Evolutionary conservation across 2,113 vertebrate species (phyloP), one percentile per base, ranked within the genome.

Genomic region (Cottus gobio): DNA sequence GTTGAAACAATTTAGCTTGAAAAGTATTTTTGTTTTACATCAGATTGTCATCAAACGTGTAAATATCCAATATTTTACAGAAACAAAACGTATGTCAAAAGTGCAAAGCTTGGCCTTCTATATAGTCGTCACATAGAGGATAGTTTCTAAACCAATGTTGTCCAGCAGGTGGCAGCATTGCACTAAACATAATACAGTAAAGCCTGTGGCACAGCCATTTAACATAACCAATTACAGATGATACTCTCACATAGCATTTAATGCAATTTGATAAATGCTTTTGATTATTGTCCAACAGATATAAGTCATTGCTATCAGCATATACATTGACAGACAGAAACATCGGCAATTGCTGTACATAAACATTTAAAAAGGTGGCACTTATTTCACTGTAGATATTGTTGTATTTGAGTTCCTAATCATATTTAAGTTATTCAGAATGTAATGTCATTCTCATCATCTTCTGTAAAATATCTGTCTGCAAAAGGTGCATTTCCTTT

Each of bases 131-230:
- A n/a, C 37, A 22, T 6, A 10, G 34, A n/a, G 12, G 3, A 10
- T n/a, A 26, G 36, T 22, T 4, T 34, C n/a, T 8, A 5, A 64
- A 26, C 16, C 11, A 62, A 8, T 52, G 3, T 44, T 50, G 26
- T 42, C 62, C 86, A 86, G 42, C n/a, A 90, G 85, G 78, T 66
- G 83, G 83, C 36, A 16, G 1, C 56, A 64, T 37, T 75, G 50
- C 30, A 68, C 50, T 50, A 46, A 69, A 62, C 4, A 1, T 37
- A 24, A 26, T 7, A 6, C 48, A 58, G 7, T 15, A 5, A 2
- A 50, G 7, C 26, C 13, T 39, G 15, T 20, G 22, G 20, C 42
- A 50, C 22, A 24, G 57, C 4, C 28, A 46, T 9, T 34, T 37
- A 18, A 2, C 34, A 9, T 20, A 52, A 52, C 3, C 66, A 48